phyloP scores from a whole-genome alignment of 2,797 vertebrate genomes.

The Xiphorhynchus erythropygius region DNA sequence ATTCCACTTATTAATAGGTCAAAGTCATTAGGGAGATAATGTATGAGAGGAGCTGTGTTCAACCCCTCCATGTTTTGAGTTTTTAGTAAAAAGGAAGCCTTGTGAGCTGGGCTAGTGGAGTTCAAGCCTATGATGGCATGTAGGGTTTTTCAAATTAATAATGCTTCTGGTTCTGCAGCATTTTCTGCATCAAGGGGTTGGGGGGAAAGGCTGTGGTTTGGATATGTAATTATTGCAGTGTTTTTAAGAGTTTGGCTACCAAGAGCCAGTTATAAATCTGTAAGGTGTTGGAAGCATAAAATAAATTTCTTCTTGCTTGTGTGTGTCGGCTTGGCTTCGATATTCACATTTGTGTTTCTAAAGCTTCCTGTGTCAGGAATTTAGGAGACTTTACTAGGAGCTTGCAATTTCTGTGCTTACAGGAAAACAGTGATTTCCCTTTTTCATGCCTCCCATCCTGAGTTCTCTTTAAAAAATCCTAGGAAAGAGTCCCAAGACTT shows the following conservation, averaged over 20 bases:
- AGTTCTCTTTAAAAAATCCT: background rate
- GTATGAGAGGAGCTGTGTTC: constrained; percentile 22
- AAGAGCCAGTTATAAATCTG: background rate
- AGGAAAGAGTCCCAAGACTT: background rate
- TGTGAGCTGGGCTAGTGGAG: background rate
- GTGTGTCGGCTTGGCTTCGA: background rate
- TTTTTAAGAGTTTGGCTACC: background rate
- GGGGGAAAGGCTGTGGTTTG: background rate
- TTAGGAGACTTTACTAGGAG: background rate
- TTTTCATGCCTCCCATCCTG: background rate
- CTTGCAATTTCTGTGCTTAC: background rate
- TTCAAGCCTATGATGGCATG: background rate
- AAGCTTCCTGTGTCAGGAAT: background rate
- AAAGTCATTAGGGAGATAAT: constrained; percentile 64
- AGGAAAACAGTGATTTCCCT: background rate
- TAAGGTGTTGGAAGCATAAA: background rate
- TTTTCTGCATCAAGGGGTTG: background rate
- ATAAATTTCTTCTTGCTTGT: background rate
- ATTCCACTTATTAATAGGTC: constrained; percentile 67
- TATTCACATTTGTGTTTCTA: background rate
- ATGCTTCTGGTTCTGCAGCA: background rate
- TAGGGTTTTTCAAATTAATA: background rate
- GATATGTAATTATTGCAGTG: background rate
- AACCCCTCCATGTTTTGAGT: constrained; percentile 3
- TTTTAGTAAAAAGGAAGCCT: background rate